Evolutionary conservation across 2,888 invertebrate species (phyloP).

Genomic region (Cordilura impudica): DNA sequence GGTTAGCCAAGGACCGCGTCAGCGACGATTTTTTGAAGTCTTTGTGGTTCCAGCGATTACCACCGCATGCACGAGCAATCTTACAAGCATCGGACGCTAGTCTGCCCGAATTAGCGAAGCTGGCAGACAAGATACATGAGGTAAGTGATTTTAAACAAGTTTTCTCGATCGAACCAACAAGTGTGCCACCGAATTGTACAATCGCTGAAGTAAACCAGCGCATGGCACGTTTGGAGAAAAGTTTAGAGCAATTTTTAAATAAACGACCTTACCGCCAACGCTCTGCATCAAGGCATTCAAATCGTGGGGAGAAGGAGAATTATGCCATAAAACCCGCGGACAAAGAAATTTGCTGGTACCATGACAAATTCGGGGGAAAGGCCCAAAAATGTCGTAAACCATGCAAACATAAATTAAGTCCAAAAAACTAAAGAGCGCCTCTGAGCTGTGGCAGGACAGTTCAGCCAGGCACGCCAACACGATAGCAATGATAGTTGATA

Average conservation of each 20-base stretch:
- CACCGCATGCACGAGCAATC: constrained; percentile 2
- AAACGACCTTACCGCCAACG: neutral
- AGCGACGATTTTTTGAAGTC: constrained; percentile 31
- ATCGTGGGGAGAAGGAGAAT: neutral
- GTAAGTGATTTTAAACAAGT: neutral
- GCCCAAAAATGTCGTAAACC: constrained; percentile 45
- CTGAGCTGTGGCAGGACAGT: neutral
- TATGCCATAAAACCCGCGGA: neutral
- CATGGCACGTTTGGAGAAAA: neutral
- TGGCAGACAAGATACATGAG: neutral
- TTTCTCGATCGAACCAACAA: neutral
- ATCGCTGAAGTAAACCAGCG: neutral
- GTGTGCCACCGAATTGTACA: neutral
- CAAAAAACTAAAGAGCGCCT: constrained; percentile 39
- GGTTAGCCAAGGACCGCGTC: constrained; percentile 38
- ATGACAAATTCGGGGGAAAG: constrained; percentile 15
- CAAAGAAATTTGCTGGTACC: constrained; percentile 35
- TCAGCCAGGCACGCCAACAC: neutral
- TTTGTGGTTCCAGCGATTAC: neutral
- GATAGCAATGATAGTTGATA: constrained; percentile 25
- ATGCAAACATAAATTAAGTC: neutral
- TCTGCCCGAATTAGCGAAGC: neutral
- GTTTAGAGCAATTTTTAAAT: no score
- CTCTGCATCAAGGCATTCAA: neutral
- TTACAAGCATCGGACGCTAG: constrained; percentile 36